Percentiles rank a stretch among this genome's conserved stretches.
These are phyloP conservation scores for Synergus laeviventris DNA, from an alignment of 2,888 invertebrate species.

Conservation along the genomic window DNA sequence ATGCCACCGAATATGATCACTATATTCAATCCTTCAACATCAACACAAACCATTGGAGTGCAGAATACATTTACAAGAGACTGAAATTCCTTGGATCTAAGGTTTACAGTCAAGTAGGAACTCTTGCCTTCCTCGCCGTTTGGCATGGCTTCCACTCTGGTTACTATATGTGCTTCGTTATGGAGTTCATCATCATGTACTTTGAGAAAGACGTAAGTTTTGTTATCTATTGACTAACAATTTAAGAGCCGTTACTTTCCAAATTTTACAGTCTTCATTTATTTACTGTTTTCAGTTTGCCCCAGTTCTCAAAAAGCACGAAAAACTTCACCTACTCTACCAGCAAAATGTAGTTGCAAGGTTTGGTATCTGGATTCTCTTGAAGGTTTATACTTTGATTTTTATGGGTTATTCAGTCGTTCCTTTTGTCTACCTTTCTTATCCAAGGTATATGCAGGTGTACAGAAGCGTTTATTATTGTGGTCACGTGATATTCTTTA, in stretches of 20 bases:
- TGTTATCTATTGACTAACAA: constrained; percentile 7
- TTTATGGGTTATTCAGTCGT: constrained; percentile 91
- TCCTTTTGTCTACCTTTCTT: constrained; percentile 85
- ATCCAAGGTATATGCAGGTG: constrained; percentile 82
- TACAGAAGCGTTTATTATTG: constrained; percentile 83
- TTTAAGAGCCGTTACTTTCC: constrained; percentile 9
- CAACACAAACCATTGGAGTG: constrained; percentile 96
- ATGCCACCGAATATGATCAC: constrained; percentile 89
- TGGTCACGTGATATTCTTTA: constrained; percentile 82
- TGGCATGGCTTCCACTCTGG: constrained; percentile 98
- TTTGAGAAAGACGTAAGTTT: constrained; percentile 88
- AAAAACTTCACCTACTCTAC: constrained; percentile 77
- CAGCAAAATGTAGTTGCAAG: constrained; percentile 71
- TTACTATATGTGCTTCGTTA: constrained; percentile 94
- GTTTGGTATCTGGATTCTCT: constrained; percentile 78
- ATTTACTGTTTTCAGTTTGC: constrained; percentile 77
- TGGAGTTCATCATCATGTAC: constrained; percentile 92
- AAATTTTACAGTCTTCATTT: background rate
- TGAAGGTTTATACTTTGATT: constrained; percentile 86
- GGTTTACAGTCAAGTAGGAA: constrained; percentile 86
- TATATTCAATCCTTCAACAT: constrained; percentile 95
- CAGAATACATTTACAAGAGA: constrained; percentile 95
- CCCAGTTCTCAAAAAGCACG: constrained; percentile 78
- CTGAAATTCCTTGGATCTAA: constrained; percentile 88
- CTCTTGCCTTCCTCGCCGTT: constrained; percentile 91